Conservation (phyloP, 1,140 invertebrate species). For the Eciton burchellii region DNA sequence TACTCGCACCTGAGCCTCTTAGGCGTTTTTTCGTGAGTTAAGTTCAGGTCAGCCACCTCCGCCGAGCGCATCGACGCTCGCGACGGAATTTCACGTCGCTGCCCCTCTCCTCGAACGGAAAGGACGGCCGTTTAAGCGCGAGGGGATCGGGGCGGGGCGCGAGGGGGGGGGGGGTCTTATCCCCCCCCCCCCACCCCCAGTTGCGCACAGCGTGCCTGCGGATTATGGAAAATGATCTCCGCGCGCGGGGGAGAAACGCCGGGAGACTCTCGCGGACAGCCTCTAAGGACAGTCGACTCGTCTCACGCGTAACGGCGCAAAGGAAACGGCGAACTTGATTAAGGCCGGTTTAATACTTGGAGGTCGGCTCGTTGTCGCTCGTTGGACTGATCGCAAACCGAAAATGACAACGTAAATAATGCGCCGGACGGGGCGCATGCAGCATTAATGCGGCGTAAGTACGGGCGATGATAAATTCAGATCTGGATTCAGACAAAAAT, state of each 20-base stretch:
- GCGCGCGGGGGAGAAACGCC: too few relatives aligned
- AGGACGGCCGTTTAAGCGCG: neutral
- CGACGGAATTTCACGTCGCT: constrained; percentile 55
- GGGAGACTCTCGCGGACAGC: too few relatives aligned
- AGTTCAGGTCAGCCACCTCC: constrained; percentile 64
- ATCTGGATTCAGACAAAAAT: constrained; percentile 59
- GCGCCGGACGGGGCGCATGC: constrained; percentile 13
- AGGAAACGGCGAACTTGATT: neutral
- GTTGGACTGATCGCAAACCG: constrained; percentile 23
- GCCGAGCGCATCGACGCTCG: neutral
- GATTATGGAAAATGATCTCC: too few relatives aligned
- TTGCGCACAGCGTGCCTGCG: too few relatives aligned
- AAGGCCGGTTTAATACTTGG: constrained; percentile 15
- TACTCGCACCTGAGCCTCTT: constrained; percentile 84
- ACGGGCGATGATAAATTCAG: constrained; percentile 57
- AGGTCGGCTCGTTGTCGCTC: neutral
- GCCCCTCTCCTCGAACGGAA: neutral
- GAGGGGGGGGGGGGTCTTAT: too few relatives aligned
- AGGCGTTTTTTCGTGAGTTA: constrained; percentile 68
- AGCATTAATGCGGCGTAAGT: constrained; percentile 55
- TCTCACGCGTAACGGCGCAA: neutral
- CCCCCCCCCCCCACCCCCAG: too few relatives aligned
- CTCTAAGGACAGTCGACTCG: neutral
- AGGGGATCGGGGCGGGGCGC: too few relatives aligned
- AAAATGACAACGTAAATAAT: constrained; percentile 49